Base-by-base conservation (phyloP, 1,140 invertebrate genomes). In the Dendrolimus punctatus region DNA sequence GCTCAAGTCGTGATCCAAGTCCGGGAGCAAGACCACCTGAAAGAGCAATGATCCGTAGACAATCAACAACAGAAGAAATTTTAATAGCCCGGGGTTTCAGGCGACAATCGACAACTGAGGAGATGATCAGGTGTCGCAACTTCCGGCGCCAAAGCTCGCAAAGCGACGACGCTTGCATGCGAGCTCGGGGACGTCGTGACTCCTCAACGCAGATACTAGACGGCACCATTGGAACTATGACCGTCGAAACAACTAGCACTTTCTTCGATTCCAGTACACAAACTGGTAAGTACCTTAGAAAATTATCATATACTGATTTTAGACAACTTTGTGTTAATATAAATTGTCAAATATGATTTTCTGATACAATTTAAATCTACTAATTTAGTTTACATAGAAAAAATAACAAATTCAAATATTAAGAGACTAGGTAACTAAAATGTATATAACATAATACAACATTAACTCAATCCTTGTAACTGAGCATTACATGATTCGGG, bases 261-360 rank as follows among this genome's bases (percentile, higher is more conserved):
- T 95, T 96, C 80, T 97, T 96, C 73, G 95, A 97, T 84, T 96
- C 94, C 55, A 96, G 95, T 76, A 96, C 95, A 5, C 95, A 96
- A 86, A 96, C 95, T 85, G 95, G 95, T 96, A 80, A 93, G 93
- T 76, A 6, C 36, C 23, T 36, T 51, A 44, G 23, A 23, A 23
- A 23, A 23, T 23, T 23, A 3, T 23, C 23, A 23, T 23, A 23
- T 23, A 23, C 3, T 23, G 23, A 23, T 2, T 23, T 23, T 23
- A 23, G 23, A 23, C 3, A 23, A 1, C 1, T 23, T 23, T 23
- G 1, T 23, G 23, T 23, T 3, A 23, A 23, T 23, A 23, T 23
- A 23, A 23, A 23, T 23, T 23, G 23, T 23, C 23, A 3, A 3
- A 23, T 23, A 23, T 23, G 23, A 23, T 23, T 23, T 23, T 23